These are phyloP conservation scores for Tetragonula clypearis DNA, from an alignment of 1,140 invertebrate species.

Conservation along the genomic window DNA sequence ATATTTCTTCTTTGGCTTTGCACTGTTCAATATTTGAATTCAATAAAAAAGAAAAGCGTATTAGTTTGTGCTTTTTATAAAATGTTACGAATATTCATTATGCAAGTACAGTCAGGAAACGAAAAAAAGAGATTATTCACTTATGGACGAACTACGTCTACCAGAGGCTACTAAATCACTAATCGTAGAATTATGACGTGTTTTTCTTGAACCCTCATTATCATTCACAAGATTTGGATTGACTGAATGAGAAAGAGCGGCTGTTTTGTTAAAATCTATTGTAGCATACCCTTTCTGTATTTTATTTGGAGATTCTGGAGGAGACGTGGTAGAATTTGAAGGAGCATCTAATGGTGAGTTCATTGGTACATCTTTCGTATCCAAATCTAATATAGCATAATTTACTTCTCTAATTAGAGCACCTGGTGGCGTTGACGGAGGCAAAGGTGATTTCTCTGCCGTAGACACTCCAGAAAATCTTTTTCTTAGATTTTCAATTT, in stretches of 20 bases:
- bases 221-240: conserved; percentile 83
- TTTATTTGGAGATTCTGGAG: conserved; percentile 83
- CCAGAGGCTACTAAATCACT: conserved; percentile 80
- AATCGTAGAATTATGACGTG: conserved; percentile 86
- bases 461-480: conserved; percentile 74
- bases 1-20: conserved; percentile 29
- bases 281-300: conserved; percentile 91
- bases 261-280: conserved; percentile 96
- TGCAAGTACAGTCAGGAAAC: conserved; percentile 42
- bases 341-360: conserved; percentile 63
- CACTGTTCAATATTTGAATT: conserved; percentile 35
- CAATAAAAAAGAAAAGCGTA: conserved; percentile 40
- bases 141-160: conserved; percentile 83
- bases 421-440: conserved; percentile 79
- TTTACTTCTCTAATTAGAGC: conserved; percentile 85
- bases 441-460: conserved; percentile 79
- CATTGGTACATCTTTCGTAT: conserved; percentile 74
- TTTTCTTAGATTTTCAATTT: conserved; percentile 82
- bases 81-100: conserved; percentile 37
- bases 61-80: conserved; percentile 28
- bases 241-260: conserved; percentile 88
- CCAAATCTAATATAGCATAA: conserved; percentile 90
- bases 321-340: conserved; percentile 65
- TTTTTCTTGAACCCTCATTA: conserved; percentile 84
- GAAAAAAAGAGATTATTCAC: conserved; percentile 80